A percentile compares a stretch with the other conserved stretches of the same genome.
These are phyloP conservation scores for Sarcophaga rosellei DNA, from an alignment of 2,888 invertebrate genomes.

Conservation along the genomic window DNA sequence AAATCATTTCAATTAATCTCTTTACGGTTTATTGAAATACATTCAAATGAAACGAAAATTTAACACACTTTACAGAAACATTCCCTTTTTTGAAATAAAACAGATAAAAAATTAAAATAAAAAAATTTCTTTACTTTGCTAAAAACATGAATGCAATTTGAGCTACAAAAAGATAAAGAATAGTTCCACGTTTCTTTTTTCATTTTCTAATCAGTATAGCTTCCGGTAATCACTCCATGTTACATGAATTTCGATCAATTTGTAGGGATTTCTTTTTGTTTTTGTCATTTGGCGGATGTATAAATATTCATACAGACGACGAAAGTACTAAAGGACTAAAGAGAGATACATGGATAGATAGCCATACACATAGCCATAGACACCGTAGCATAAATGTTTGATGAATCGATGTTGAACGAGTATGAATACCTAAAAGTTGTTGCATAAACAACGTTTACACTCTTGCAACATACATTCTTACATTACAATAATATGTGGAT, in stretches of 20 bases:
- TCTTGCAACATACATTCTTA: conserved; percentile 45
- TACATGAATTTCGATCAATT: conserved; percentile 57
- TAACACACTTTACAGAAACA: background rate
- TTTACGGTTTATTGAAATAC: too few species aligned
- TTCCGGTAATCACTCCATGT: conserved; percentile 73
- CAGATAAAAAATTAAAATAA: conserved; percentile 33
- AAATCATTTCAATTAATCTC: too few species aligned
- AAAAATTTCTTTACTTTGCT: conserved; percentile 37
- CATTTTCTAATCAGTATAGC: conserved; percentile 78
- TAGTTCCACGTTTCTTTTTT: conserved; percentile 1
- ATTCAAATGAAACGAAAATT: background rate
- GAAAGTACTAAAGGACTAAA: conserved; percentile 9
- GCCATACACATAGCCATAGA: too few species aligned
- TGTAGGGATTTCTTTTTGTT: conserved; percentile 50
- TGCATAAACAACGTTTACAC: conserved; percentile 40
- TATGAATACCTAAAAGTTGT: conserved; percentile 33
- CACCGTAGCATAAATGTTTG: conserved; percentile 62
- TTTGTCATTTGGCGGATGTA: conserved; percentile 78
- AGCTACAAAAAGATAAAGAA: conserved; percentile 64
- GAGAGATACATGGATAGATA: conserved; percentile 29
- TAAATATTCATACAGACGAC: conserved; percentile 76
- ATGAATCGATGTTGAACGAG: conserved; percentile 43
- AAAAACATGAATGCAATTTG: conserved; percentile 68
- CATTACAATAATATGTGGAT: conserved; percentile 23
- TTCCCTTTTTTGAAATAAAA: background rate